phyloP scores from a whole-genome alignment of 1,140 invertebrate species.

The Heliconius himera region DNA sequence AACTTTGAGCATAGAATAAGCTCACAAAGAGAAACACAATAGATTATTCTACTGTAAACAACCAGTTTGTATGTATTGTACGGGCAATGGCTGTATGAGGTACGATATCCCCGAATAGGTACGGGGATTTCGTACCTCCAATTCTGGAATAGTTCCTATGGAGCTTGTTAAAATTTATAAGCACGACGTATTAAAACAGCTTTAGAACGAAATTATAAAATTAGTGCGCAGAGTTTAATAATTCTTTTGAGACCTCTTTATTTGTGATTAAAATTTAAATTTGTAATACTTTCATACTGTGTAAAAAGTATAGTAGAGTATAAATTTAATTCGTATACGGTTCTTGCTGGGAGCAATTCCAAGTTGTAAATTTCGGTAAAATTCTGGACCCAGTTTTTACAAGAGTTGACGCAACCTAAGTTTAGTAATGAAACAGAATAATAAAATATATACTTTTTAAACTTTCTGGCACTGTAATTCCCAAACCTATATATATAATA shows the following conservation, averaged over 20 bases:
- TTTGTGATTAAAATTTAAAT: not conserved
- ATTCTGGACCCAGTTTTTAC: too few species aligned
- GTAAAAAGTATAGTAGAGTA: too few species aligned
- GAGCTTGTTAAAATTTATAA: not conserved
- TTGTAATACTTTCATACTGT: not conserved
- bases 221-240: not conserved
- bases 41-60: not conserved
- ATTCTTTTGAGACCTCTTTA: not conserved
- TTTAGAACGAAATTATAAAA: not conserved
- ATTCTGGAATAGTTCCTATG: not conserved
- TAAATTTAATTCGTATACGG: too few species aligned
- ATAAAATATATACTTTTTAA: too few species aligned
- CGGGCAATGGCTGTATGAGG: not conserved
- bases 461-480: too few species aligned
- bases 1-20: not conserved
- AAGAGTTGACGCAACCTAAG: too few species aligned
- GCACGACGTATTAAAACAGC: not conserved
- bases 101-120: not conserved
- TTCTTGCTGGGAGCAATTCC: too few species aligned
- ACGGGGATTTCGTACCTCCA: not conserved
- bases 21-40: not conserved
- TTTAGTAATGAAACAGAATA: too few species aligned
- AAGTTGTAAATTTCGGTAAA: too few species aligned
- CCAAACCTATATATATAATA: too few species aligned
- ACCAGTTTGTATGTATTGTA: not conserved